Evolutionary conservation across 2,113 vertebrate genomes (phyloP).

Genomic region (Festucalex cinctus): DNA sequence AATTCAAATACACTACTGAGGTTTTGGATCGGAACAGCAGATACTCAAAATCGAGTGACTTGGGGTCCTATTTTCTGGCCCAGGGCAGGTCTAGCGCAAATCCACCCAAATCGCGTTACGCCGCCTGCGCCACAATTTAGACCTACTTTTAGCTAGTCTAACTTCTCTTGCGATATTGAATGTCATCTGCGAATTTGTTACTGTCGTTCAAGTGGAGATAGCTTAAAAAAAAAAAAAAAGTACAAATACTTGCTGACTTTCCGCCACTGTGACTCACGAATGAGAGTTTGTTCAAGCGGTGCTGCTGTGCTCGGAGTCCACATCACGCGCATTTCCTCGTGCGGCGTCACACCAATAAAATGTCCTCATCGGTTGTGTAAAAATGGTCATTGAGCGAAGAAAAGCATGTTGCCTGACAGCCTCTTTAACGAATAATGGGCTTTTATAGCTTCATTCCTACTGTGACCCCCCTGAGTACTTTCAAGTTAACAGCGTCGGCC

Average conservation of each 20-base stretch:
- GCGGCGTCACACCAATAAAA: constrained; percentile 1
- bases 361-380: background rate
- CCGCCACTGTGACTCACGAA: constrained; percentile 51
- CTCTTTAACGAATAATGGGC: background rate
- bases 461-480: constrained; percentile 1
- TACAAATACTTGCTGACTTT: constrained; percentile 26
- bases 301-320: constrained; percentile 26
- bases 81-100: too few species aligned
- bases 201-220: too few species aligned
- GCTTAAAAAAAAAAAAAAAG: background rate
- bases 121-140: too few species aligned
- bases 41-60: too few species aligned
- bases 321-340: background rate
- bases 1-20: background rate
- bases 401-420: constrained; percentile 7
- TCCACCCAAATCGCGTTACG: too few species aligned
- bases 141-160: too few species aligned
- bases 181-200: too few species aligned
- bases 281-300: constrained; percentile 38
- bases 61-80: too few species aligned
- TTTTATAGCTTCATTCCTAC: background rate
- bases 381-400: constrained; percentile 7
- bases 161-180: too few species aligned
- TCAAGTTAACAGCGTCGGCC: constrained; percentile 31
- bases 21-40: too few species aligned